Conservation (phyloP, 2,113 vertebrate genomes). For the Australoheros scitulus region DNA sequence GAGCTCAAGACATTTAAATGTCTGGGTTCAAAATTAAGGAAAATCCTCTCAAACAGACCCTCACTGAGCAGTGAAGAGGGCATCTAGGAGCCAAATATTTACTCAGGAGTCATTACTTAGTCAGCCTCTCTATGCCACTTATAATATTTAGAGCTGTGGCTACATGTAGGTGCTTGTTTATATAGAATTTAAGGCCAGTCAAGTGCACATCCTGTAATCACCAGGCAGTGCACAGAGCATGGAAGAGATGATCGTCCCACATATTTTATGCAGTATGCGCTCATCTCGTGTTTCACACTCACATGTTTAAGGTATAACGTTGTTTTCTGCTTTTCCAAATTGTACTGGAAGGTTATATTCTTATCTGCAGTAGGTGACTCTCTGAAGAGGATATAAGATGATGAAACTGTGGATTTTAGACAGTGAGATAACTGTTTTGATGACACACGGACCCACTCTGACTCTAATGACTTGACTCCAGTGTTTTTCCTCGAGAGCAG, state of each 20-base stretch:
- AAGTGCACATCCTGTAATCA: conserved; percentile 33
- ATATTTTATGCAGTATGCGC: not conserved
- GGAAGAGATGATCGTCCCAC: not conserved
- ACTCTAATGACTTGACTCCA: not conserved
- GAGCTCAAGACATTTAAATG: not conserved
- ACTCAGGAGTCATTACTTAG: conserved; percentile 6
- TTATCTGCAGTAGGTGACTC: not conserved
- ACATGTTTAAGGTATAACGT: not conserved
- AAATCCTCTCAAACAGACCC: not conserved
- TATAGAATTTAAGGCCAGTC: conserved; percentile 1
- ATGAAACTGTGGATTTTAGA: conserved; percentile 2
- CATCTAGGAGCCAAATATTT: conserved; percentile 37
- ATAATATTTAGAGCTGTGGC: conserved; percentile 14
- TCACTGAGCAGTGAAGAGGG: not conserved
- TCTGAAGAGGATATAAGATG: not conserved
- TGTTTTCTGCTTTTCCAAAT: not conserved
- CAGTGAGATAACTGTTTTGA: not conserved
- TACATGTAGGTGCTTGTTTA: conserved; percentile 13
- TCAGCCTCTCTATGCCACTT: conserved; percentile 3
- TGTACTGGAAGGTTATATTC: not conserved
- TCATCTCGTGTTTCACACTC: not conserved
- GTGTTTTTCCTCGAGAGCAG: not conserved
- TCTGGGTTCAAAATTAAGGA: not conserved
- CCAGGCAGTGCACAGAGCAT: not conserved
- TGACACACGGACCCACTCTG: not conserved